These are phyloP conservation scores for Ailuropoda melanoleuca DNA, from an alignment of 2,113 vertebrate genomes.

Conservation along the genomic window DNA sequence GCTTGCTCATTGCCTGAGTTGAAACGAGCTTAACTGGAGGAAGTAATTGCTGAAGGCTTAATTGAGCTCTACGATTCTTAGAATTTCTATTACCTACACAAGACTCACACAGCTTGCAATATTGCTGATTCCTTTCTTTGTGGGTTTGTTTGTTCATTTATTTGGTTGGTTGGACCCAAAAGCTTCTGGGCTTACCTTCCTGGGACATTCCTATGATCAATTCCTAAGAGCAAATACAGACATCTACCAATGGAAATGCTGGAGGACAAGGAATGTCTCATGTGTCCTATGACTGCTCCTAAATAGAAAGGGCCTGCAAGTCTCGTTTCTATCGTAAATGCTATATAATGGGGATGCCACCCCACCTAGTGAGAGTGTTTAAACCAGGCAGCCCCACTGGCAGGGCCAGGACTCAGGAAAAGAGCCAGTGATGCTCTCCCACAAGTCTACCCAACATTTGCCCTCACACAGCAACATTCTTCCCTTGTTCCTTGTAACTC, in stretches of 20 bases:
- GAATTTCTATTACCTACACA: background rate
- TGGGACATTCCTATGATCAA: constrained; percentile 2
- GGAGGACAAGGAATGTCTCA: background rate
- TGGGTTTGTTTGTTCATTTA: background rate
- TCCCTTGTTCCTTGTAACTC: fast-evolving
- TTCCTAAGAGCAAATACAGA: background rate
- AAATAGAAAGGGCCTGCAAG: background rate
- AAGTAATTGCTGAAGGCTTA: constrained; percentile 46
- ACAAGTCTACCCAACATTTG: background rate
- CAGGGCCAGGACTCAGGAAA: background rate
- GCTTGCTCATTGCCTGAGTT: background rate
- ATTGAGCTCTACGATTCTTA: background rate
- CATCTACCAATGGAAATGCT: background rate
- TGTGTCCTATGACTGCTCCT: background rate
- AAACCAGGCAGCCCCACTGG: background rate
- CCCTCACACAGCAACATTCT: fast-evolving
- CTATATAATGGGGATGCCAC: background rate
- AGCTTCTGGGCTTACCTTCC: background rate
- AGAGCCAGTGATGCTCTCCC: background rate
- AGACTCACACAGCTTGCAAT: background rate
- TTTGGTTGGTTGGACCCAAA: constrained; percentile 33
- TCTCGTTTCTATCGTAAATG: background rate
- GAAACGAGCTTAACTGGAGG: constrained; percentile 11
- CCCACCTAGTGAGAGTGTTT: background rate
- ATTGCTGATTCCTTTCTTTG: background rate